Evolutionary conservation across 1,140 invertebrate species (phyloP).

Genomic region (Ladona fulva): DNA sequence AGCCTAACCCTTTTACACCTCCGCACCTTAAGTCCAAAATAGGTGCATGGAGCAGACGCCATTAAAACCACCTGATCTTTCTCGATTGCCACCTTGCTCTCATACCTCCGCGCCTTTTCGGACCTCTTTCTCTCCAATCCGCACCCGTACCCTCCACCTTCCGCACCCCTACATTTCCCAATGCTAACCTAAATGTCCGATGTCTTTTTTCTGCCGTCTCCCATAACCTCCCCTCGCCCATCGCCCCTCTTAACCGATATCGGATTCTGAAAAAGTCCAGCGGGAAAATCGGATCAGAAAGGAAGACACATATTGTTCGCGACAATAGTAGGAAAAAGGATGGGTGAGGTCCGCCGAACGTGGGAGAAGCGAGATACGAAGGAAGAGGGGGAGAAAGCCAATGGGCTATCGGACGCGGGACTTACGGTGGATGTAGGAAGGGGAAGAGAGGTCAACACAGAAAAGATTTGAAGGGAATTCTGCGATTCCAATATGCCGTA

Average conservation of each 20-base stretch:
- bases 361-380: background rate
- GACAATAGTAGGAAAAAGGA: background rate
- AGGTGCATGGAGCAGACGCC: too few species aligned
- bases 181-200: too few species aligned
- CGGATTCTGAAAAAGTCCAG: background rate
- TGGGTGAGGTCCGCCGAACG: background rate
- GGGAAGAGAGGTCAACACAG: background rate
- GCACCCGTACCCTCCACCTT: too few species aligned
- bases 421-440: background rate
- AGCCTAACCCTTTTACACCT: too few species aligned
- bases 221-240: background rate
- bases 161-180: too few species aligned
- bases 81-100: too few species aligned
- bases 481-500: background rate
- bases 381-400: background rate
- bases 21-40: too few species aligned
- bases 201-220: too few species aligned
- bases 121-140: too few species aligned
- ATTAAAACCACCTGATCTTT: too few species aligned
- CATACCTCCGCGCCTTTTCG: too few species aligned
- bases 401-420: background rate
- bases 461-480: background rate
- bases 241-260: background rate
- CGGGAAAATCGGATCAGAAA: background rate
- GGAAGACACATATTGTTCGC: background rate